Conservation (phyloP, 2,888 invertebrate species). For the Plusia festucae region DNA sequence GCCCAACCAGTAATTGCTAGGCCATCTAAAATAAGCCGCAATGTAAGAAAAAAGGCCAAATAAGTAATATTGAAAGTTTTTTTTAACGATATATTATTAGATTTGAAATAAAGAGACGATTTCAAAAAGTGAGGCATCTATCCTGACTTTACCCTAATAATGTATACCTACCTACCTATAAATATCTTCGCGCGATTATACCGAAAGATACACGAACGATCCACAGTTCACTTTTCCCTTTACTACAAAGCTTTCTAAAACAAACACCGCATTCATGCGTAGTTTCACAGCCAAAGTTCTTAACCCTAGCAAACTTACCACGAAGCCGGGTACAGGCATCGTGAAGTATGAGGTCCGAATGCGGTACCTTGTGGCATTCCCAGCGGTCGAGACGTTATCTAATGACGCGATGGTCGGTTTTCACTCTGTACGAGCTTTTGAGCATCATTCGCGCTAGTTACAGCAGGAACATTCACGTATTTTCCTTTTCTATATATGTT, state of each 20-base stretch:
- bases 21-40: no score
- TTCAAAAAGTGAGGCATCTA: no score
- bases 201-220: slow-evolving; percentile 27
- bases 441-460: background rate
- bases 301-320: slow-evolving; percentile 40
- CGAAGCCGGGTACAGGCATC: slow-evolving; percentile 7
- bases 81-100: no score
- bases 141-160: no score
- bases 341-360: background rate
- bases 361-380: background rate
- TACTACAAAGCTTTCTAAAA: slow-evolving; percentile 40
- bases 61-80: no score
- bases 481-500: background rate
- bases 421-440: background rate
- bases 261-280: slow-evolving; percentile 28
- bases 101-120: no score
- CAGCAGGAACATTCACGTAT: background rate
- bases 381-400: background rate
- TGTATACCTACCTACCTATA: background rate
- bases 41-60: no score
- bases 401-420: background rate
- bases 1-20: no score
- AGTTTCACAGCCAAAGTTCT: slow-evolving; percentile 50
- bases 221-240: slow-evolving; percentile 33
- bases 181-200: background rate